Conservation (phyloP, 1,140 invertebrate genomes). For the Zaprionus inermis region DNA sequence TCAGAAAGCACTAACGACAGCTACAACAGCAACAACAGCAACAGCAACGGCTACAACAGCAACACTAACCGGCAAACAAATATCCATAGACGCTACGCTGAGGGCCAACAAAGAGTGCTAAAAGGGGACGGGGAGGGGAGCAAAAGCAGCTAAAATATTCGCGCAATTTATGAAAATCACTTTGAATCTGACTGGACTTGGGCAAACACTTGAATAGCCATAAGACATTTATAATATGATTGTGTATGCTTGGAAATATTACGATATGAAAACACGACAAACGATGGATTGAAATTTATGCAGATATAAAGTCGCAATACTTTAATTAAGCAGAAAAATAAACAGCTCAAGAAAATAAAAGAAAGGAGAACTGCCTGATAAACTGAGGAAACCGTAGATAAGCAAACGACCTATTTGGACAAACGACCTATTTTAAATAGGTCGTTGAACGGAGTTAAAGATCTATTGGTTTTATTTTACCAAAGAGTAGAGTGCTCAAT, state of each 20-base stretch:
- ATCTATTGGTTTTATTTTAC: no score
- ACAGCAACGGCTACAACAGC: conserved; percentile 15
- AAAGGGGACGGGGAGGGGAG: not conserved
- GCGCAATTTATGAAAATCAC: conserved; percentile 38
- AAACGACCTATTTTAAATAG: no score
- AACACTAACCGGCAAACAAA: conserved; percentile 17
- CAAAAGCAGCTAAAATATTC: conserved; percentile 13
- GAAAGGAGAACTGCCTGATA: no score
- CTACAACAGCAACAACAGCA: conserved; percentile 12
- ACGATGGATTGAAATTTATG: no score
- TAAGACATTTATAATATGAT: not conserved
- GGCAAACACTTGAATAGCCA: conserved; percentile 21
- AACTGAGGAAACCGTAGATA: no score
- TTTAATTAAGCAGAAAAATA: no score
- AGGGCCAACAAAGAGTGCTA: conserved; percentile 28
- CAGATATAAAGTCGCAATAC: no score
- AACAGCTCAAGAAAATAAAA: no score
- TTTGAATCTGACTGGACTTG: conserved; percentile 5
- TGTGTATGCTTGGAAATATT: not conserved
- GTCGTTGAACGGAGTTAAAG: no score
- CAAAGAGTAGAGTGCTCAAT: no score
- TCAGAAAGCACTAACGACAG: conserved; percentile 53
- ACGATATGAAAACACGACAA: no score
- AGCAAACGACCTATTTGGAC: no score
- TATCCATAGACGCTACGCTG: conserved; percentile 9